Evolutionary conservation across 2,797 vertebrate genomes (phyloP).

Genomic region (Hyperoplus immaculatus): DNA sequence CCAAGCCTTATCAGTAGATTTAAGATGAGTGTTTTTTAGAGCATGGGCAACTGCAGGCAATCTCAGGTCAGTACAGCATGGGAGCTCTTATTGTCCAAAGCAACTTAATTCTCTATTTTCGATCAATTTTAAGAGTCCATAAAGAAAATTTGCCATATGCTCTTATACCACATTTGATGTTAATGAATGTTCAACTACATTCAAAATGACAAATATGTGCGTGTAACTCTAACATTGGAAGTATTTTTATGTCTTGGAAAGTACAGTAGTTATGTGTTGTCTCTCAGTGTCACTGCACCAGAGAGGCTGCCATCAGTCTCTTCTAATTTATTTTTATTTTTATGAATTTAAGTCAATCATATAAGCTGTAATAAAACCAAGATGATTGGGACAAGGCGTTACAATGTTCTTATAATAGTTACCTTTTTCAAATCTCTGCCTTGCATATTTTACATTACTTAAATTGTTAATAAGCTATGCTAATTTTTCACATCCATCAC

Average conservation of each 20-base stretch:
- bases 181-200: neutral
- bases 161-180: neutral
- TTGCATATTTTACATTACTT: neutral
- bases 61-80: neutral
- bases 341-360: neutral
- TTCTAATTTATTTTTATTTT: neutral
- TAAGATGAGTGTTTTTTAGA: slow-evolving; percentile 62
- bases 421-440: neutral
- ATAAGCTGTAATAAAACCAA: neutral
- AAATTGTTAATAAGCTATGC: neutral
- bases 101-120: neutral
- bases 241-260: neutral
- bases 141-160: no score
- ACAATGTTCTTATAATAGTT: neutral
- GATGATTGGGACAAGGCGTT: neutral
- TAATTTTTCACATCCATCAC: neutral
- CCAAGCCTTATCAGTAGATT: slow-evolving; percentile 64
- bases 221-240: neutral
- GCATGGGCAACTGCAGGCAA: slow-evolving; percentile 30
- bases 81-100: slow-evolving; percentile 3
- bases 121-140: neutral
- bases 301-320: neutral
- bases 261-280: neutral
- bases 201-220: neutral
- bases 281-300: neutral